Evolutionary conservation across 35 echinoderm and acorn worm genomes (phyloP).

Genomic region (Amphiura filiformis): DNA sequence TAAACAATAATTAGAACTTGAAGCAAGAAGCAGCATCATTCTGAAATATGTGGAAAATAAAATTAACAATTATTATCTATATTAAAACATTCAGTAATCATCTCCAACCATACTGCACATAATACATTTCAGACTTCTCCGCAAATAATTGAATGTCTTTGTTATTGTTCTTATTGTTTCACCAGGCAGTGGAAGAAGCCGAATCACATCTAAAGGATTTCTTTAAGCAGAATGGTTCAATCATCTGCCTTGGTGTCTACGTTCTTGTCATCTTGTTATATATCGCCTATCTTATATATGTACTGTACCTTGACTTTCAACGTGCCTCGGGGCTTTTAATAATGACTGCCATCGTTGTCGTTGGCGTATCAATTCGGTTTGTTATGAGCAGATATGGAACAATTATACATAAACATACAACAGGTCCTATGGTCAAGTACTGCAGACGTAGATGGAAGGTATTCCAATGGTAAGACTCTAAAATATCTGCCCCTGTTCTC

Average conservation of each 20-base stretch:
- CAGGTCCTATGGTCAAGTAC: not conserved
- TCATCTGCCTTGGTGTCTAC: slow-evolving; percentile 16
- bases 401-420: not conserved
- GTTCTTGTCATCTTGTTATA: slow-evolving; percentile 11
- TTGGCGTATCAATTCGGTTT: not conserved
- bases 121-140: too few relatives aligned
- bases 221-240: slow-evolving; percentile 13
- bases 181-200: slow-evolving; percentile 21
- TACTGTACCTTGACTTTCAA: slow-evolving; percentile 21
- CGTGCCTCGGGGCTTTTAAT: slow-evolving; percentile 46
- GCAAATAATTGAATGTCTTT: too few relatives aligned
- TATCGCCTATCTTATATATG: slow-evolving; percentile 37
- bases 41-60: too few relatives aligned
- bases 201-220: slow-evolving; percentile 18
- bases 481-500: not conserved
- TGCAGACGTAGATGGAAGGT: not conserved
- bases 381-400: not conserved
- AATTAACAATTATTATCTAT: too few relatives aligned
- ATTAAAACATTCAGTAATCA: too few relatives aligned
- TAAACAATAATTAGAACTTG: too few relatives aligned
- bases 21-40: too few relatives aligned
- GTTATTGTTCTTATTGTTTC: too few relatives aligned
- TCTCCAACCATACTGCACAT: too few relatives aligned
- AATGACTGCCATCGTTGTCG: slow-evolving; percentile 20
- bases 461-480: slow-evolving; percentile 34